Evolutionary conservation across 2,888 invertebrate species (phyloP).

Genomic region (Drosophila gaucha): DNA sequence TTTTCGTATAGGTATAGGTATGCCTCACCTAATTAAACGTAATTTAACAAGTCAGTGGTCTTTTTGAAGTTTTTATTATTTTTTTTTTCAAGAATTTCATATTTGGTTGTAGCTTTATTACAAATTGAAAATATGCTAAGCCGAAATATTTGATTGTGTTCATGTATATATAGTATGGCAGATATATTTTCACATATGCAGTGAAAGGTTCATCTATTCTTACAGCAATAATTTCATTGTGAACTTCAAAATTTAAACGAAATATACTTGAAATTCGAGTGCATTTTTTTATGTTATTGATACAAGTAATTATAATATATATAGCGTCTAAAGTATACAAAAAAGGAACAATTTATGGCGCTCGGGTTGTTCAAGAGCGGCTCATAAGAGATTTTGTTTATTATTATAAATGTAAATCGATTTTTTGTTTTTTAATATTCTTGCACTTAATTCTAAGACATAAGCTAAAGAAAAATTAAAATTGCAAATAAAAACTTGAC

Average conservation of each 20-base stretch:
- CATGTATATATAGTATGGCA: constrained; percentile 35
- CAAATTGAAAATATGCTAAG: constrained; percentile 48
- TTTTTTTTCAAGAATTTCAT: constrained; percentile 21
- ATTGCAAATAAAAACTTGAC: constrained; percentile 55
- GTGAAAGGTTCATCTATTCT: constrained; percentile 26
- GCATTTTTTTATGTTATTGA: constrained; percentile 19
- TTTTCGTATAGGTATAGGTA: too few relatives aligned
- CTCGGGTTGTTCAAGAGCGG: constrained; percentile 46
- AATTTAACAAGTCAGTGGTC: constrained; percentile 16
- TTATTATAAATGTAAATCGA: constrained; percentile 83
- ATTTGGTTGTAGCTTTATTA: constrained; percentile 55
- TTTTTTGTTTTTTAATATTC: constrained; percentile 70
- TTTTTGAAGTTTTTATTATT: constrained; percentile 65
- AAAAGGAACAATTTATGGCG: constrained; percentile 81
- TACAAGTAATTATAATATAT: constrained; percentile 57
- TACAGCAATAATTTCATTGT: constrained; percentile 31
- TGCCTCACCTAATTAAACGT: not conserved
- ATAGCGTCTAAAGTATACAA: constrained; percentile 77
- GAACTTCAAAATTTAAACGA: constrained; percentile 35
- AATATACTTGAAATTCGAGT: constrained; percentile 41
- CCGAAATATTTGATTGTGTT: constrained; percentile 21
- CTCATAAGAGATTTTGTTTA: constrained; percentile 59
- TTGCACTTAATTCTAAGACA: constrained; percentile 72
- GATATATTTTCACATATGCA: constrained; percentile 28
- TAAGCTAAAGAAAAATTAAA: constrained; percentile 47